Percentiles rank a stretch among this genome's conserved stretches.
Conservation (phyloP, 92 coral and sea anemone species). For the Hydrozoanthus gracilis region DNA sequence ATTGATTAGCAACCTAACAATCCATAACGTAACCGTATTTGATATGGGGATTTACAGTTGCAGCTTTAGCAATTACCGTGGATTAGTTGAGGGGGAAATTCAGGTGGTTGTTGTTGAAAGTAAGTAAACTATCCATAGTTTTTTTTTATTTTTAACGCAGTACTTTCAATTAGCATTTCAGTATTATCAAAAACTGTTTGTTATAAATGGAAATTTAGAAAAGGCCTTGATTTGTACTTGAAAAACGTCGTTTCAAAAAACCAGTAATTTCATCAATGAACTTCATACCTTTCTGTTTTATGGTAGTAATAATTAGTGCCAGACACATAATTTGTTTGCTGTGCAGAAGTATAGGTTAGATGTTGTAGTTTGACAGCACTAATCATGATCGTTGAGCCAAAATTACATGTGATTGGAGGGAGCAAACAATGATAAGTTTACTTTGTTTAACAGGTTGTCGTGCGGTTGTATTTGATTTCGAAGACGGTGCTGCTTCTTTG, state of each 20-base stretch:
- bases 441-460: not conserved
- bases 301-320: too few species aligned
- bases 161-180: not conserved
- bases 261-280: too few species aligned
- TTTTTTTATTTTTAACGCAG: not conserved
- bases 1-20: constrained; percentile 24
- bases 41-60: constrained; percentile 24
- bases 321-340: too few species aligned
- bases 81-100: constrained; percentile 11
- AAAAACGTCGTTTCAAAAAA: too few species aligned
- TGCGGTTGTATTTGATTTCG: constrained; percentile 14
- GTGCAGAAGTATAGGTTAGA: too few species aligned
- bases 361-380: not conserved
- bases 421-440: not conserved
- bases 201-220: not conserved
- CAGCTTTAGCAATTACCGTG: constrained; percentile 30
- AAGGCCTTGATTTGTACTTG: too few species aligned
- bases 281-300: too few species aligned
- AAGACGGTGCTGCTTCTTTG: not conserved
- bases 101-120: not conserved
- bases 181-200: not conserved
- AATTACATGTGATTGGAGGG: not conserved
- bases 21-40: not conserved
- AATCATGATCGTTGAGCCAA: not conserved
- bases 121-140: not conserved